Evolutionary conservation across 2,113 vertebrate species (phyloP), one percentile per base, ranked within the genome.

Genomic region (Neotragus moschatus): DNA sequence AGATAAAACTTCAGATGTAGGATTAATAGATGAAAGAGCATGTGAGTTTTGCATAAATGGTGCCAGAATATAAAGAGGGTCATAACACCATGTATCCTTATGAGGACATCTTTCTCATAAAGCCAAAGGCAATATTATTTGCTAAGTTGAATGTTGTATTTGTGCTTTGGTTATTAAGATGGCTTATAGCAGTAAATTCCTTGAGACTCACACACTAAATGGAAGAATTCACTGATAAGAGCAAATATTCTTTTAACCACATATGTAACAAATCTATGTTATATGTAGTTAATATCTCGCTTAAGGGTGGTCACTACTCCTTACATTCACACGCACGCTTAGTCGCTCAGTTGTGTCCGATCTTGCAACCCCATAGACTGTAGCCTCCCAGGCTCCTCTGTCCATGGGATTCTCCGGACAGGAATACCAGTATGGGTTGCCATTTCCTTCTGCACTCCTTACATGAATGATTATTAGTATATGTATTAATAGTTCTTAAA

Each of bases 401-500:
- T 70, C n/a, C 66, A 70, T 70, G 66, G 66, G n/a, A 70, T 70
- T 70, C 66, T 39, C 66, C 19, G 23, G n/a, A 39, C n/a, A 70
- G n/a, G 66, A 39, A 70, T 23, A 39, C 66, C 0, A 0, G n/a
- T 39, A 39, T 70, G 66, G 66, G 66, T 23, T 70, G 66, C 19
- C n/a, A 70, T 70, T 70, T 70, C n/a, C n/a, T 70, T 70, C 10
- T 39, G n/a, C n/a, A 70, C 10, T 79, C 11, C 25, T 94, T 84
- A 19, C 33, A 28, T 86, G 45, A 81, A 25, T 92, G 17, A 15
- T 60, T 73, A 49, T 93, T 77, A 75, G 43, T 43, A 23, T 63
- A 63, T 81, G 43, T 86, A 93, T 89, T 89, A 80, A 21, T n/a
- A 84, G 7, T 92, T 95, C 73, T 90, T 96, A 92, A 81, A 60